phyloP scores from a whole-genome alignment of 2,113 vertebrate species.

The human (Homo sapiens) region DNA sequence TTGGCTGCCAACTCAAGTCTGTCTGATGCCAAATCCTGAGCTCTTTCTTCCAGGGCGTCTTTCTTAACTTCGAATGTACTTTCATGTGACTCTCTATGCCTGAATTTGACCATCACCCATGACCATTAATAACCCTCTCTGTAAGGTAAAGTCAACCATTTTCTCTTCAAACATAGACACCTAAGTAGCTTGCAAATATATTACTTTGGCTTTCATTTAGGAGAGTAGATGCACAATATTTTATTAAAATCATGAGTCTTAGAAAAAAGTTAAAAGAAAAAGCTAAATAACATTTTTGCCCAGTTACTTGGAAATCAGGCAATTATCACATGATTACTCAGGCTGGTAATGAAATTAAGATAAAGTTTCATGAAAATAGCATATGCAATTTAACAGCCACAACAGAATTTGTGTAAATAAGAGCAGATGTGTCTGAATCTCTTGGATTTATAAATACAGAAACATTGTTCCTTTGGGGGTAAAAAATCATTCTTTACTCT shows the following conservation, averaged over 20 bases:
- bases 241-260: conserved; percentile 37
- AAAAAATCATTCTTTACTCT: conserved; percentile 27
- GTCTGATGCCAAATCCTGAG: neutral
- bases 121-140: neutral
- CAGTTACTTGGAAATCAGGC: conserved; percentile 70
- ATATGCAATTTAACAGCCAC: conserved; percentile 73
- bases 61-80: neutral
- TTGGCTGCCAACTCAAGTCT: neutral
- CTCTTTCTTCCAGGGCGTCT: neutral
- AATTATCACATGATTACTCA: conserved; percentile 70
- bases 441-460: conserved; percentile 71
- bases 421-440: conserved; percentile 73
- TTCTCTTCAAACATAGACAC: neutral
- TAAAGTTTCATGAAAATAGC: conserved; percentile 77
- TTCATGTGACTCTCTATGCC: neutral
- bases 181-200: neutral
- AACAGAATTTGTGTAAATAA: conserved; percentile 73
- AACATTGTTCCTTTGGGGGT: conserved; percentile 60
- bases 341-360: conserved; percentile 78
- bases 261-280: neutral
- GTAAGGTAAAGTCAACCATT: neutral
- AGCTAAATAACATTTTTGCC: conserved; percentile 49
- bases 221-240: conserved; percentile 29
- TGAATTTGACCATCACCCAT: neutral
- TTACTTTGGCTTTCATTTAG: neutral